These are phyloP conservation scores for Microtus richardsoni DNA, from an alignment of 2,113 vertebrate genomes.

Conservation along the genomic window DNA sequence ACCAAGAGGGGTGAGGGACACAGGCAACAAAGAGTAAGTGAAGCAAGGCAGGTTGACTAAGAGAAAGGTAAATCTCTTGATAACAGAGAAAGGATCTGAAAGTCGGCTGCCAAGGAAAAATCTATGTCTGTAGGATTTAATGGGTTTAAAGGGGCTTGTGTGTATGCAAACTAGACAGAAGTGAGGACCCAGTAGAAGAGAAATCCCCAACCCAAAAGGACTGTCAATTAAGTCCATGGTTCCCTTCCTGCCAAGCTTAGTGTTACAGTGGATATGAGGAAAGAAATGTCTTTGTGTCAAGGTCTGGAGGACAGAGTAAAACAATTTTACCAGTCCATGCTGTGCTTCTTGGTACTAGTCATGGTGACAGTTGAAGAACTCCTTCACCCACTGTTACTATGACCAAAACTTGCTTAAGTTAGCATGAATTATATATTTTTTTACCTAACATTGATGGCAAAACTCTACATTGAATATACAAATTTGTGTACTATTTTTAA, in stretches of 20 bases:
- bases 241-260: not conserved
- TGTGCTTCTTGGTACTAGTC: not conserved
- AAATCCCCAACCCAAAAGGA: not conserved
- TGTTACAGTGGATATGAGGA: not conserved
- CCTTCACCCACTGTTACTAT: not conserved
- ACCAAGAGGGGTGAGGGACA: not conserved
- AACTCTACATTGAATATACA: not conserved
- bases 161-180: not conserved
- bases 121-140: not conserved
- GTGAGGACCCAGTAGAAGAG: not conserved
- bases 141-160: not conserved
- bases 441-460: not conserved
- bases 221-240: not conserved
- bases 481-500: not conserved
- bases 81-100: not conserved
- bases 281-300: not conserved
- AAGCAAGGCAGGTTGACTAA: not conserved
- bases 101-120: not conserved
- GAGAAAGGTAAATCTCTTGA: not conserved
- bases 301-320: not conserved
- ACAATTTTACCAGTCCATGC: not conserved
- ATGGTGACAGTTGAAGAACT: not conserved
- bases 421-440: not conserved
- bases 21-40: not conserved
- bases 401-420: not conserved